These are phyloP conservation scores for Seladonia tumulorum DNA, from an alignment of 2,888 invertebrate species.

Conservation along the genomic window DNA sequence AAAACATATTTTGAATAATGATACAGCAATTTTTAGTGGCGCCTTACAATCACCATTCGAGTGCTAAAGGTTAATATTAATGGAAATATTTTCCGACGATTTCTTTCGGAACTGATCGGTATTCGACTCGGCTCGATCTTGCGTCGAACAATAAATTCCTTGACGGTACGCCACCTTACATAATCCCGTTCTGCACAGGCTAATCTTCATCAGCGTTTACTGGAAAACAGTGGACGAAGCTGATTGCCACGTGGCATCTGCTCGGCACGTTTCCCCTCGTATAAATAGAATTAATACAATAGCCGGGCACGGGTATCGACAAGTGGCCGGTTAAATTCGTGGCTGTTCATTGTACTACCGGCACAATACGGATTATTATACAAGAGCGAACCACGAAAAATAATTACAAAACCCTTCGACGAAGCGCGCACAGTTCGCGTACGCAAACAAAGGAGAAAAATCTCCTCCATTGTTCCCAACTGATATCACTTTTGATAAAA, in stretches of 20 bases:
- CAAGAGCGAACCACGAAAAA: neutral
- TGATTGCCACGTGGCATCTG: conserved; percentile 18
- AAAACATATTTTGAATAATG: no score
- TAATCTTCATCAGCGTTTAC: conserved; percentile 30
- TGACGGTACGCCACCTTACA: conserved; percentile 13
- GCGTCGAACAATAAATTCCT: conserved; percentile 33
- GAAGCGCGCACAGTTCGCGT: neutral
- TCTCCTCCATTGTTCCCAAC: neutral
- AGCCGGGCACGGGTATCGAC: conserved; percentile 12
- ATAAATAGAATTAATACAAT: conserved; percentile 9
- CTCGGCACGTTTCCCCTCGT: neutral
- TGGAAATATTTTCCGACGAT: neutral
- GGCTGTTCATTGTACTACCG: neutral
- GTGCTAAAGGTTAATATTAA: no score
- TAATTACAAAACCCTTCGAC: neutral
- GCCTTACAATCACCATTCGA: no score
- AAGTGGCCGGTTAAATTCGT: conserved; percentile 14
- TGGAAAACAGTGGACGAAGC: conserved; percentile 23
- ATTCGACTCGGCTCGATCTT: conserved; percentile 2
- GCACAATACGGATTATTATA: conserved; percentile 1
- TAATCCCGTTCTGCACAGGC: conserved; percentile 20
- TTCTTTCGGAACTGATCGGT: neutral
- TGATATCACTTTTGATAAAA: neutral
- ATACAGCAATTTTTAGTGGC: no score
- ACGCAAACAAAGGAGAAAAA: neutral